Evolutionary conservation across 2,888 invertebrate species (phyloP).

Genomic region (Agriotes lineatus): DNA sequence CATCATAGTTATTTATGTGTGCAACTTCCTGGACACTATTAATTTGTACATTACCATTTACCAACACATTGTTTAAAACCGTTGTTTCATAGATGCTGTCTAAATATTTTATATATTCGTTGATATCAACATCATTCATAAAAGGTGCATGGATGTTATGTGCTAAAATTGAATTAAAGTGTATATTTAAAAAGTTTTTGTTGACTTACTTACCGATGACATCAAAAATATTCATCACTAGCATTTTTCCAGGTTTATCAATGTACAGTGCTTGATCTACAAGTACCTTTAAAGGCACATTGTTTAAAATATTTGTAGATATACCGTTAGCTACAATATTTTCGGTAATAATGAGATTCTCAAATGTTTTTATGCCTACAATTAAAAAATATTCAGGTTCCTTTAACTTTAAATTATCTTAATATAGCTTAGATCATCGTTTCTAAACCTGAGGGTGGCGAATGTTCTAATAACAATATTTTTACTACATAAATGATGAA

Average conservation of each 20-base stretch:
- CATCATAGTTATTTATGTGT: constrained; percentile 51
- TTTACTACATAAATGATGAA: no score
- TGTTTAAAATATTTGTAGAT: not conserved
- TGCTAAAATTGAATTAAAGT: constrained; percentile 55
- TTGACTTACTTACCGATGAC: constrained; percentile 36
- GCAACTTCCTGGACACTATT: constrained; percentile 47
- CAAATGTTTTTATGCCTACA: constrained; percentile 46
- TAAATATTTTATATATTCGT: constrained; percentile 50
- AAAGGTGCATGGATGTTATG: constrained; percentile 46
- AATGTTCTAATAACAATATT: not conserved
- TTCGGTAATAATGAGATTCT: constrained; percentile 51
- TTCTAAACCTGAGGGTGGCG: no score
- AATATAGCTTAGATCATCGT: no score
- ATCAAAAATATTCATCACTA: constrained; percentile 23
- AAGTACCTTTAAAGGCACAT: constrained; percentile 7
- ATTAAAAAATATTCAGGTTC: constrained; percentile 16
- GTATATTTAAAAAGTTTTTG: no score
- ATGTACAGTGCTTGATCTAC: constrained; percentile 2
- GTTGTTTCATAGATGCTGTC: constrained; percentile 48
- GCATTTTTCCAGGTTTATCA: constrained; percentile 21
- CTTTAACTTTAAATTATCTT: no score
- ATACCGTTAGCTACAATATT: constrained; percentile 44
- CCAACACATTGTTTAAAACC: constrained; percentile 50
- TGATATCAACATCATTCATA: constrained; percentile 52
- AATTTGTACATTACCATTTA: constrained; percentile 53